Evolutionary conservation across 2,888 invertebrate species (phyloP).

Genomic region (Brassicogethes aeneus): DNA sequence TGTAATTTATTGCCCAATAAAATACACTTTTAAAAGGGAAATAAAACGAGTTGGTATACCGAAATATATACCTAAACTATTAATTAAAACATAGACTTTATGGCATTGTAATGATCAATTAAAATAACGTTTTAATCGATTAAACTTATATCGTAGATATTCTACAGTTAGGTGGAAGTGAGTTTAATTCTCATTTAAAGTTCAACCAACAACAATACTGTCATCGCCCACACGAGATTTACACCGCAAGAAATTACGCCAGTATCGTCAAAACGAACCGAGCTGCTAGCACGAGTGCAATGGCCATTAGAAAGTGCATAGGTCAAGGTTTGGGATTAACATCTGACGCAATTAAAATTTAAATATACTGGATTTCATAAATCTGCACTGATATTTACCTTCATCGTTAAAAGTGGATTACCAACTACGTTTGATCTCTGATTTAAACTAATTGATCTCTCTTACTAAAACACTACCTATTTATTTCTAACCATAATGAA

Average conservation of each 20-base stretch:
- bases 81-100: no score
- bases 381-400: background rate
- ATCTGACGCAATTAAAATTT: background rate
- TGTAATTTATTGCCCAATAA: no score
- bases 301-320: slow-evolving; percentile 23
- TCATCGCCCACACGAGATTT: slow-evolving; percentile 16
- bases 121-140: no score
- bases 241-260: slow-evolving; percentile 5
- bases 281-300: slow-evolving; percentile 14
- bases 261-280: slow-evolving; percentile 9
- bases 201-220: slow-evolving; percentile 18
- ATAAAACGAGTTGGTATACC: no score
- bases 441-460: no score
- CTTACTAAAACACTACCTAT: no score
- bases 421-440: background rate
- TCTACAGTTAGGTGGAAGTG: no score
- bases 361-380: background rate
- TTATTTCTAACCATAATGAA: no score
- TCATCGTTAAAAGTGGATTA: background rate
- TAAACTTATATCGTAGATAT: no score
- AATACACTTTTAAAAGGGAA: no score
- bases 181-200: slow-evolving; percentile 10
- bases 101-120: no score
- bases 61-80: no score
- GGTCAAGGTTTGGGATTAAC: slow-evolving; percentile 15